Percentiles rank a stretch among this genome's conserved stretches.
These are phyloP conservation scores for Pomacea canaliculata DNA, from an alignment of 2,888 invertebrate genomes.

Conservation along the genomic window DNA sequence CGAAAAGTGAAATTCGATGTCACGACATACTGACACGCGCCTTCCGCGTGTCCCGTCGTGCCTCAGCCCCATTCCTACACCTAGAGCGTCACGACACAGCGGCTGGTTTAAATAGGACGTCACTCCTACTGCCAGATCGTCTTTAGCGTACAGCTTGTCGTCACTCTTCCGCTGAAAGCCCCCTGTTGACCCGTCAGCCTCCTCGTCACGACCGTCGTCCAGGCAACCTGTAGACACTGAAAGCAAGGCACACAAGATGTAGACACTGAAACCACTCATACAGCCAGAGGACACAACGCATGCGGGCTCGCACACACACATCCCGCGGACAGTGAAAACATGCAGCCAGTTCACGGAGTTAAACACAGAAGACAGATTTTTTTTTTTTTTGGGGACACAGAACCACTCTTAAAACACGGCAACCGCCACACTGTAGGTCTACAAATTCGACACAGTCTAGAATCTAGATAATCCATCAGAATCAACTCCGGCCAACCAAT, in stretches of 20 bases:
- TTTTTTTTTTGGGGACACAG: too few species aligned
- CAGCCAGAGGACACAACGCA: too few species aligned
- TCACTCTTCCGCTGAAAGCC: background rate
- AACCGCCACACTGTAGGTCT: too few species aligned
- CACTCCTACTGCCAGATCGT: conserved; percentile 15
- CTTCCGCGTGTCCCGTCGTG: conserved; percentile 15
- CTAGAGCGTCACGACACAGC: background rate
- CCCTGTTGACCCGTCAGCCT: background rate
- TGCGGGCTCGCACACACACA: too few species aligned
- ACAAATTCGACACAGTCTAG: too few species aligned
- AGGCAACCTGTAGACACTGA: conserved; percentile 22
- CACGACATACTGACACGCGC: conserved; percentile 17
- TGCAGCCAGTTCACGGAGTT: too few species aligned
- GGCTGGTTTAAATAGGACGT: background rate
- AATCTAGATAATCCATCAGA: too few species aligned
- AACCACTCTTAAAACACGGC: too few species aligned
- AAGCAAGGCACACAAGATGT: background rate
- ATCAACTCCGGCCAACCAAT: too few species aligned
- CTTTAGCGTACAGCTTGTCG: conserved; percentile 22
- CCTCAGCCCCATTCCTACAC: background rate
- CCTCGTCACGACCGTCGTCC: conserved; percentile 1
- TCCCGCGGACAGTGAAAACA: too few species aligned
- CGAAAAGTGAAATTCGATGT: conserved; percentile 25
- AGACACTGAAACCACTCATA: background rate
- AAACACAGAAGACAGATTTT: too few species aligned